These are phyloP conservation scores for Zapus hudsonius DNA, from an alignment of 2,113 vertebrate species.

Conservation along the genomic window DNA sequence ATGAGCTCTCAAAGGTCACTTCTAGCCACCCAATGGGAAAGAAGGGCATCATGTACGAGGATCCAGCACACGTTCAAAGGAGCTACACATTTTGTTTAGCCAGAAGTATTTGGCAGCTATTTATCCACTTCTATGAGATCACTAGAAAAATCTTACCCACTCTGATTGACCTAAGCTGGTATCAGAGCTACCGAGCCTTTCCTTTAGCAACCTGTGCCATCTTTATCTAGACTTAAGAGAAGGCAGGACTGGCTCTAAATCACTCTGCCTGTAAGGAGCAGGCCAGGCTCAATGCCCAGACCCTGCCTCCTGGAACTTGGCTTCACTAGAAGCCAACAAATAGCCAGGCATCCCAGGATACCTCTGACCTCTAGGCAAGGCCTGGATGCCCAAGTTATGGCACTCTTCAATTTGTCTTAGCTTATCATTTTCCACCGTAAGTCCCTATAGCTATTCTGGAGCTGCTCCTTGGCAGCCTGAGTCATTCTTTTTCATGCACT, in stretches of 20 bases:
- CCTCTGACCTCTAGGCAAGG: neutral
- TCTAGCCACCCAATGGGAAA: neutral
- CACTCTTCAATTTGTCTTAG: neutral
- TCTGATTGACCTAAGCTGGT: neutral
- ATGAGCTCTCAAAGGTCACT: neutral
- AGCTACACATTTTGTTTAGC: neutral
- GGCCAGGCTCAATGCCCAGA: neutral
- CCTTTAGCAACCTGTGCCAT: neutral
- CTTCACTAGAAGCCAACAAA: neutral
- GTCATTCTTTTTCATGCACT: neutral
- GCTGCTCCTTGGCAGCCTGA: neutral
- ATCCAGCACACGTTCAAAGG: neutral
- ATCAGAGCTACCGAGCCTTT: neutral
- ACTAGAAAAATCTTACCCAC: neutral
- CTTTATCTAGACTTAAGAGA: neutral
- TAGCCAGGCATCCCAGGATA: neutral
- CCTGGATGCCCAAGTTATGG: neutral
- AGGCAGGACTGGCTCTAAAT: neutral
- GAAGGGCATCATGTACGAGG: neutral
- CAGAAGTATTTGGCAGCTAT: neutral
- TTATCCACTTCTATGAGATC: neutral
- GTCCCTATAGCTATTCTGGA: neutral
- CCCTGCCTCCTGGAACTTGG: neutral
- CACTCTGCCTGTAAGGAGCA: neutral
- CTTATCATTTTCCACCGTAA: slow-evolving; percentile 19